Percentiles rank a stretch among this genome's conserved stretches.
Evolutionary conservation across 2,797 vertebrate genomes (phyloP).

Genomic region (Setipinna tenuifilis): DNA sequence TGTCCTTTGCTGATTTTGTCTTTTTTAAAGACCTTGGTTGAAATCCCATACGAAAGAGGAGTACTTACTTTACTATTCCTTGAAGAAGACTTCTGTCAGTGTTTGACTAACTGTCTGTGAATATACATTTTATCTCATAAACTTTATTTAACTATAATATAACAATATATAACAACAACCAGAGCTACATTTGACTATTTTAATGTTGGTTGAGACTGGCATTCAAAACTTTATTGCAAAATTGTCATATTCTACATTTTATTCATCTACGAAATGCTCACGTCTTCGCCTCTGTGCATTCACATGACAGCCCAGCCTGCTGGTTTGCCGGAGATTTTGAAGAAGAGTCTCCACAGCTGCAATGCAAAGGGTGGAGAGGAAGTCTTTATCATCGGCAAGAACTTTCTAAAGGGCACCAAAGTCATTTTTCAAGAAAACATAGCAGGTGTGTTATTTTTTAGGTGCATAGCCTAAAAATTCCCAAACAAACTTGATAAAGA

Average conservation of each 20-base stretch:
- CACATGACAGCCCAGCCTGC: conserved; percentile 89
- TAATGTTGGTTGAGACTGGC: background rate
- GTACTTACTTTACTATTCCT: background rate
- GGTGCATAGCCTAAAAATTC: background rate
- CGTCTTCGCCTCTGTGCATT: background rate
- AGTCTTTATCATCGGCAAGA: conserved; percentile 98
- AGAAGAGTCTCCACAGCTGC: conserved; percentile 96
- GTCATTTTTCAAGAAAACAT: conserved; percentile 96
- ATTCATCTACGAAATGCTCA: background rate
- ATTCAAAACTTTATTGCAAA: background rate
- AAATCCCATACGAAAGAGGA: background rate
- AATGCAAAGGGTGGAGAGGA: conserved; percentile 93
- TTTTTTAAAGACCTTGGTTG: background rate
- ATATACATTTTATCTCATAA: background rate
- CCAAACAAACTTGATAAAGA: background rate
- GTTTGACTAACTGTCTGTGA: background rate
- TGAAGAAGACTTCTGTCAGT: background rate
- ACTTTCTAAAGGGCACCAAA: conserved; percentile 99
- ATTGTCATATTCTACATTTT: background rate
- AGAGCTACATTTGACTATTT: background rate
- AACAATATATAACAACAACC: too few species aligned
- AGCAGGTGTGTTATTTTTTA: conserved; percentile 76
- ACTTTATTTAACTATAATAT: background rate
- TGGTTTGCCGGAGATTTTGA: conserved; percentile 96
- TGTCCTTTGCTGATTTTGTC: background rate